Conservation (phyloP, 2,888 invertebrate genomes). For the Exocentrus adspersus region DNA sequence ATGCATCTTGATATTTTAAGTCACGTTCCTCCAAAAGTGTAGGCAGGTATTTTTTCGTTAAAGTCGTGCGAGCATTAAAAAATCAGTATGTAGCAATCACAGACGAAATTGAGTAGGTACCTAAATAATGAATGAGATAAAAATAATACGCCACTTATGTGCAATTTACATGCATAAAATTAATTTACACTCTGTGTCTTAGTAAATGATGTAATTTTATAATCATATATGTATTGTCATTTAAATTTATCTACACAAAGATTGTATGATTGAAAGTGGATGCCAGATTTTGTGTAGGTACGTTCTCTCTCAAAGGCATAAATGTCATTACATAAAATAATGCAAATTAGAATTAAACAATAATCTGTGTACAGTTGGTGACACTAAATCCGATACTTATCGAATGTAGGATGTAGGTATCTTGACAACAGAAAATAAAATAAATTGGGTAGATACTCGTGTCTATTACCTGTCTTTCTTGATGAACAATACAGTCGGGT, state of each 20-base stretch:
- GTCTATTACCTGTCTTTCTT: too few relatives aligned
- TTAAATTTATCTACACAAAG: not conserved
- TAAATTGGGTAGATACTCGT: too few relatives aligned
- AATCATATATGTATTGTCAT: not conserved
- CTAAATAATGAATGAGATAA: too few relatives aligned
- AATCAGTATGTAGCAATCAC: not conserved
- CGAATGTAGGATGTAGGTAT: too few relatives aligned
- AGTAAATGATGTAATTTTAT: not conserved
- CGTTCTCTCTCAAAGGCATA: not conserved
- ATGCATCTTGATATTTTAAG: too few relatives aligned
- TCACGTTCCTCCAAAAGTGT: too few relatives aligned
- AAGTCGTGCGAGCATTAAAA: too few relatives aligned
- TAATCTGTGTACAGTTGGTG: not conserved
- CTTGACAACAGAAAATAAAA: not conserved
- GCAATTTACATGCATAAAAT: slow-evolving; percentile 1
- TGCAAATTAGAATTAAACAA: not conserved
- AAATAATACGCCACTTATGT: slow-evolving; percentile 6
- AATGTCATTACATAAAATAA: not conserved
- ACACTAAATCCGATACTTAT: not conserved
- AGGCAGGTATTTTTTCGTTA: too few relatives aligned
- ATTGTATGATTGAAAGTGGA: not conserved
- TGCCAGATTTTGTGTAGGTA: not conserved
- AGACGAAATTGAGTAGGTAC: not conserved
- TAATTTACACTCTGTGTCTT: slow-evolving; percentile 2
- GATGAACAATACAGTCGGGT: too few relatives aligned